Conservation (phyloP, 1,140 invertebrate species). For the Antheraea mylitta region DNA sequence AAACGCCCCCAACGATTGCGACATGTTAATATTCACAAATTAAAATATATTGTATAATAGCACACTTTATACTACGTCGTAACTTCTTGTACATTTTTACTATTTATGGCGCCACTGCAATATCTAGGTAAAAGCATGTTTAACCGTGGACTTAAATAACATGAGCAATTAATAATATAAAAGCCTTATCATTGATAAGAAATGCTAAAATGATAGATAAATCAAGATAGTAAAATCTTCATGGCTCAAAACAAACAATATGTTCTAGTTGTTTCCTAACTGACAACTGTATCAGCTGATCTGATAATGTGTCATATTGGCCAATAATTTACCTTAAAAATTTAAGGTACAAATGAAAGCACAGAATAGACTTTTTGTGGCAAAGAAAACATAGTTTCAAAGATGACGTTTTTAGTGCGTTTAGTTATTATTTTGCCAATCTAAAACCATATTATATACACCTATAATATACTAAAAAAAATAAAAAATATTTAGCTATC, state of each 20-base stretch:
- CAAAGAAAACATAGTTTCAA: no score
- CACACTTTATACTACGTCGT: slow-evolving; percentile 16
- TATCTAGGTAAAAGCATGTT: slow-evolving; percentile 6
- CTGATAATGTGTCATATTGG: background rate
- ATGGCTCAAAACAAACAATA: slow-evolving; percentile 4
- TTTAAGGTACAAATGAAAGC: no score
- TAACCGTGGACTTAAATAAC: slow-evolving; percentile 5
- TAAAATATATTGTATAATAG: slow-evolving; percentile 9
- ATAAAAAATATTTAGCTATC: no score
- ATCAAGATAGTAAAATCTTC: slow-evolving; percentile 4
- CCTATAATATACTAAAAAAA: no score
- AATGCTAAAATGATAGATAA: slow-evolving; percentile 10
- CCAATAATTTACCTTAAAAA: background rate
- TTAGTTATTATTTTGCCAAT: no score
- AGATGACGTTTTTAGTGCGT: no score
- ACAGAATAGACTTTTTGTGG: no score
- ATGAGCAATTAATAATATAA: background rate
- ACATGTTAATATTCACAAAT: slow-evolving; percentile 36
- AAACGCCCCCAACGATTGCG: slow-evolving; percentile 45
- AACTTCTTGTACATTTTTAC: slow-evolving; percentile 22
- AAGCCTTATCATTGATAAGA: slow-evolving; percentile 10
- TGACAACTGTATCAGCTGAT: slow-evolving; percentile 6
- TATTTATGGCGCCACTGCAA: background rate
- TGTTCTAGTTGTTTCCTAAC: background rate
- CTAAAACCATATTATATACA: no score